These are phyloP conservation scores for Melopsittacus undulatus DNA, from an alignment of 2,797 vertebrate species.

Conservation along the genomic window DNA sequence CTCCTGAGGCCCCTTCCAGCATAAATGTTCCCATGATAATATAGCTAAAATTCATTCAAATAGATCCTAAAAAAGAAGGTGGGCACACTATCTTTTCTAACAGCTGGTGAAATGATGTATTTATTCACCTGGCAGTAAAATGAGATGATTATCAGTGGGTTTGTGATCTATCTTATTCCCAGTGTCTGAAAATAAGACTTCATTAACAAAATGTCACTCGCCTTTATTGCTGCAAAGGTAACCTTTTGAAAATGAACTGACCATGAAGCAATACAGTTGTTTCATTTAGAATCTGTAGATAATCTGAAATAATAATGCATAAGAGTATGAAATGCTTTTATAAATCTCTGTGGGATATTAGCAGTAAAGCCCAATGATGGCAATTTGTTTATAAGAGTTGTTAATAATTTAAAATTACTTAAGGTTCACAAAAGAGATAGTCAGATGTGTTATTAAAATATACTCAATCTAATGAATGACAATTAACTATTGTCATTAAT, in stretches of 20 bases:
- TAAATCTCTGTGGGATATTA: conserved; percentile 20
- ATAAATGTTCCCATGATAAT: neutral
- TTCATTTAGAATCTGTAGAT: conserved; percentile 14
- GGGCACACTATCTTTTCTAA: neutral
- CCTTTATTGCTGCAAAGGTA: conserved; percentile 4
- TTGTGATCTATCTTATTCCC: neutral
- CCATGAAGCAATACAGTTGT: neutral
- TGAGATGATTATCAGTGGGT: neutral
- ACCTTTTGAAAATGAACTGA: conserved; percentile 39
- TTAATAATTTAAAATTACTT: conserved; percentile 42
- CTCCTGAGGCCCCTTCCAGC: neutral
- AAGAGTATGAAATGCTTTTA: neutral
- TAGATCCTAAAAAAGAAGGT: neutral
- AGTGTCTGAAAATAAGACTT: neutral
- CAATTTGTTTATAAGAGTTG: neutral
- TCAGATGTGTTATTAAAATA: conserved; percentile 4
- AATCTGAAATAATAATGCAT: conserved; percentile 12
- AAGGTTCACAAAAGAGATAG: neutral
- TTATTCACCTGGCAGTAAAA: neutral
- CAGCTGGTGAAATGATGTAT: neutral
- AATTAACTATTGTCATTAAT: neutral
- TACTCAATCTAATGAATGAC: neutral
- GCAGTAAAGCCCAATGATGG: neutral
- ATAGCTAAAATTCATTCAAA: neutral
- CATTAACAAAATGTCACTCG: conserved; percentile 44